Base-by-base conservation (phyloP, 2,113 vertebrate species). In the Microtus richardsoni region DNA sequence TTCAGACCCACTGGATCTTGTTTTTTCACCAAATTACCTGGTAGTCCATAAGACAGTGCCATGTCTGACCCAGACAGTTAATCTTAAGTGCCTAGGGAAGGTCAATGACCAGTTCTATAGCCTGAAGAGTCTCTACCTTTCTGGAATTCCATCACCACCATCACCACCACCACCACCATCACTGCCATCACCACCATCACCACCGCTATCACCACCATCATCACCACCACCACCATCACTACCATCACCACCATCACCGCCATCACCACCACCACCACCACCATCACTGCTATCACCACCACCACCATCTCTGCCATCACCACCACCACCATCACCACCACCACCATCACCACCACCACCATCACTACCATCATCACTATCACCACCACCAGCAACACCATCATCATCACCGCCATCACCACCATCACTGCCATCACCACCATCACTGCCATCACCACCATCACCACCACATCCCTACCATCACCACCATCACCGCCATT, bases 131-230 rank as follows among this genome's bases (percentile, higher is more conserved):
- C 49, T 62, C 6, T 78, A 54, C 33, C 60, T 28, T 86, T 62
- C 21, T 68, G 26, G 52, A 73, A 28, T 75, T 71, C 62, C 22
- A 78, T 0, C 49, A 13, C 54, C 24, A 2, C 21, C 58, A 47
- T 3, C 22, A 54, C 5, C 28, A 33, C 1, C 13, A 22, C 3
- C 58, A 39, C 3, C 41, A 30, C 0, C 10, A 49, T 0, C 49
- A 26, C 0, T 10, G n/a, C 0, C 36, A 52, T 0, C 26, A 60
- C 0, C 9, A 33, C 0, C 33, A n/a, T 1, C 24, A 49, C 0
- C 2, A 19, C 0, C 2, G 19, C 0, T 7, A 64, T 0, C n/a
- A 39, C 0, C 19, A 36, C 0, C 28, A 58, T 1, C 2, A 7
- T 2, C 19, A 79, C 0, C 8, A 58, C 0, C n/a, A 79, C 0